A percentile compares a stretch with the other conserved stretches of the same genome.
phyloP scores from a whole-genome alignment of 2,797 vertebrate genomes.

The Phylloscopus collybita region DNA sequence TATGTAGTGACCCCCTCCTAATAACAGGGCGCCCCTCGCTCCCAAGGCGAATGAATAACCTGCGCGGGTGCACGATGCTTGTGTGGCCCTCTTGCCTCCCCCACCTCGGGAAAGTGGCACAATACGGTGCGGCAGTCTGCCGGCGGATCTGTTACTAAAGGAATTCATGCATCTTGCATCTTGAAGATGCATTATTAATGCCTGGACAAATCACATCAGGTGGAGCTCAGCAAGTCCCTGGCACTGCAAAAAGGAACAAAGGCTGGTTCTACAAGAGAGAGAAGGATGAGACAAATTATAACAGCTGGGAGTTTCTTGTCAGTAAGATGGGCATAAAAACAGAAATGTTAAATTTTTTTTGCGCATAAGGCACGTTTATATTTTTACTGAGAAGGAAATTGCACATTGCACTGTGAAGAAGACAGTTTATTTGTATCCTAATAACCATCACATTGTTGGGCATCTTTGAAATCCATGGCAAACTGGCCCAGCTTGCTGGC shows the following conservation, averaged over 20 bases:
- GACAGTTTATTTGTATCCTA: constrained; percentile 65
- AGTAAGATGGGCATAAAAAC: constrained; percentile 76
- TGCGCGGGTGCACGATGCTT: rapidly evolving
- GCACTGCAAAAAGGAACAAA: constrained; percentile 82
- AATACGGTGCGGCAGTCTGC: constrained; percentile 52
- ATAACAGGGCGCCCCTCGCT: neutral
- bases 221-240: constrained; percentile 83
- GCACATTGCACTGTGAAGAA: constrained; percentile 54
- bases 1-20: constrained; percentile 37
- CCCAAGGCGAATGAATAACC: neutral
- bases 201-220: constrained; percentile 85
- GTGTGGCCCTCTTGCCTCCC: neutral
- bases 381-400: constrained; percentile 67
- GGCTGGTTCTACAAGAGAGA: constrained; percentile 78
- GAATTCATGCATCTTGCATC: constrained; percentile 83
- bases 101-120: neutral
- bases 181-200: constrained; percentile 86
- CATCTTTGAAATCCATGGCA: constrained; percentile 68
- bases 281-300: constrained; percentile 82
- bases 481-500: constrained; percentile 67
- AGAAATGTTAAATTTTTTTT: constrained; percentile 78
- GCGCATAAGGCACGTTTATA: constrained; percentile 61
- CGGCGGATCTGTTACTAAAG: constrained; percentile 73
- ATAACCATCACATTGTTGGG: constrained; percentile 55
- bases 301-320: constrained; percentile 82